Evolutionary conservation across 2,113 vertebrate genomes (phyloP).

Genomic region (Sinocyclocheilus rhinocerous): DNA sequence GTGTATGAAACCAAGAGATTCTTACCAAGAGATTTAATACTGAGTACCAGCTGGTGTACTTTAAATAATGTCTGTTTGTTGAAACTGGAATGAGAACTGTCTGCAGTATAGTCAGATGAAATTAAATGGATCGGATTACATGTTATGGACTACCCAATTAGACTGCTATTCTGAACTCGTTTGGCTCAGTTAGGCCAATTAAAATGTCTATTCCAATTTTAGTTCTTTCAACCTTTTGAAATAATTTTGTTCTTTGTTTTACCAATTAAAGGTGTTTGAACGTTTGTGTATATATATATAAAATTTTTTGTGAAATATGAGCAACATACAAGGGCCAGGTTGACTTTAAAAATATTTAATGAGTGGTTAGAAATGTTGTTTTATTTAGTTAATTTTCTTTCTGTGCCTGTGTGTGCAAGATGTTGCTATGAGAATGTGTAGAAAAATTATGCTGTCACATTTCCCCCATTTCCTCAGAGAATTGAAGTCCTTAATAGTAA

Average conservation of each 20-base stretch:
- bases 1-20: background rate
- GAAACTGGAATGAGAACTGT: background rate
- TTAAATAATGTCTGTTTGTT: background rate
- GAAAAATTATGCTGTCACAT: background rate
- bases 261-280: conserved; percentile 3
- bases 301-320: conserved; percentile 47
- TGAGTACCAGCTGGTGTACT: background rate
- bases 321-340: conserved; percentile 48
- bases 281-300: conserved; percentile 49
- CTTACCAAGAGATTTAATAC: background rate
- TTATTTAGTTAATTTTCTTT: conserved; percentile 60
- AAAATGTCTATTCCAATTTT: background rate
- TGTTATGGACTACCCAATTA: background rate
- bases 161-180: background rate
- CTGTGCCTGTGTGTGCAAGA: conserved; percentile 14
- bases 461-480: background rate
- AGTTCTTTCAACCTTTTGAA: background rate
- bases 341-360: conserved; percentile 51
- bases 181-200: background rate
- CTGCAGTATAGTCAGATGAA: background rate
- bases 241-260: background rate
- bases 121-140: background rate
- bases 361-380: conserved; percentile 57
- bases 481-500: background rate
- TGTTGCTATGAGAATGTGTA: conserved; percentile 18